Evolutionary conservation across 1,140 invertebrate genomes (phyloP).

Genomic region (Drosophila mauritiana): DNA sequence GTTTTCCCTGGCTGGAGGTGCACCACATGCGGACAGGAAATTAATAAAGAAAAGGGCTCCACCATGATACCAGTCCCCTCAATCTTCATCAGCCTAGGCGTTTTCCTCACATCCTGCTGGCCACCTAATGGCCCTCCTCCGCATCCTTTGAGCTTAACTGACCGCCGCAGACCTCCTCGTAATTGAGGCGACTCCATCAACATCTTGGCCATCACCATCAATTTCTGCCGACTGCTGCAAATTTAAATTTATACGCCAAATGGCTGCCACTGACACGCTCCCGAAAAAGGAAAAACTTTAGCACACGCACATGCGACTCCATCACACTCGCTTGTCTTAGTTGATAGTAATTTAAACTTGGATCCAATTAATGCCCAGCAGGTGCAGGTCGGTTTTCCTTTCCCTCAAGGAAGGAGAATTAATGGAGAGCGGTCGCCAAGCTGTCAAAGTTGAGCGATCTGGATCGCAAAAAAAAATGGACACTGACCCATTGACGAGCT

Average conservation of each 20-base stretch:
- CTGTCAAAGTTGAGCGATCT: slow-evolving; percentile 36
- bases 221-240: slow-evolving; percentile 18
- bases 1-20: slow-evolving; percentile 77
- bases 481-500: slow-evolving; percentile 19
- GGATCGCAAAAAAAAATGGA: slow-evolving; percentile 10
- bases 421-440: slow-evolving; percentile 13
- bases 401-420: slow-evolving; percentile 1
- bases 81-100: slow-evolving; percentile 42
- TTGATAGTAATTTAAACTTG: slow-evolving; percentile 23
- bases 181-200: slow-evolving; percentile 44
- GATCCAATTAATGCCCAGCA: slow-evolving; percentile 49
- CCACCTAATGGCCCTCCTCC: background rate
- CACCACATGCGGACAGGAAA: slow-evolving; percentile 80
- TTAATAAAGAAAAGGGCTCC: slow-evolving; percentile 72
- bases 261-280: slow-evolving; percentile 25
- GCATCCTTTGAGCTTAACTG: slow-evolving; percentile 38
- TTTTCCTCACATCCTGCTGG: background rate
- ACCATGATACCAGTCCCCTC: slow-evolving; percentile 39
- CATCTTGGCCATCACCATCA: slow-evolving; percentile 29
- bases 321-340: background rate
- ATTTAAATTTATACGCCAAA: slow-evolving; percentile 52
- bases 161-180: slow-evolving; percentile 57
- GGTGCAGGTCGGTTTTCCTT: slow-evolving; percentile 4
- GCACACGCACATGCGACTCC: slow-evolving; percentile 8
- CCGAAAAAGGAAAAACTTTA: slow-evolving; percentile 20